A percentile compares a stretch with the other conserved stretches of the same genome.
phyloP scores from a whole-genome alignment of 2,113 vertebrate genomes.

The Heterocephalus glaber region DNA sequence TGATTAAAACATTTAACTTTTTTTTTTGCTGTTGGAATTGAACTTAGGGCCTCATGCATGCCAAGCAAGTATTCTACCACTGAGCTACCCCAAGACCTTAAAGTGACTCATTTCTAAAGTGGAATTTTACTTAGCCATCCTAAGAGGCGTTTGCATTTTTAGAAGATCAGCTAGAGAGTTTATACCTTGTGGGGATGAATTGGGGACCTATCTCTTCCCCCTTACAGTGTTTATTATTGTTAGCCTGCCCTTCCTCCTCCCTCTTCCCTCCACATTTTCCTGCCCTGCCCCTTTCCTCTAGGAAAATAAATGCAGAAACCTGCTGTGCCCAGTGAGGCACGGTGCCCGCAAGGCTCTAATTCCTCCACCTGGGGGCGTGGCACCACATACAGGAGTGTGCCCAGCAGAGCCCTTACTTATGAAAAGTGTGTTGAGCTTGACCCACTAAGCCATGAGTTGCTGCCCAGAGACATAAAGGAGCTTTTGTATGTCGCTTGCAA shows the following conservation, averaged over 20 bases:
- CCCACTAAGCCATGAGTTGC: not conserved
- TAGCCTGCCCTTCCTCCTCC: not conserved
- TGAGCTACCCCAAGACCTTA: not conserved
- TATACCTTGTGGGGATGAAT: not conserved
- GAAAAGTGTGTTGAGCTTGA: not conserved
- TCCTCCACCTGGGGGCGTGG: not conserved
- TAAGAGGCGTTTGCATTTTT: not conserved
- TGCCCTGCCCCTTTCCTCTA: not conserved
- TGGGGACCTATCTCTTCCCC: not conserved
- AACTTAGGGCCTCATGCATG: not conserved
- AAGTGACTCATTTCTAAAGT: not conserved
- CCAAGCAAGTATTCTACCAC: not conserved
- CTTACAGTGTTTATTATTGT: not conserved
- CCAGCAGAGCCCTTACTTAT: not conserved
- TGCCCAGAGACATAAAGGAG: conserved; percentile 8
- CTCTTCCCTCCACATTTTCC: not conserved
- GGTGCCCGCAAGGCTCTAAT: not conserved
- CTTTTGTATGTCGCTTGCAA: not conserved
- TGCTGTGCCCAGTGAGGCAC: not conserved
- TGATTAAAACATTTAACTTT: not conserved
- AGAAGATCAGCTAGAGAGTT: not conserved
- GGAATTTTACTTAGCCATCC: not conserved
- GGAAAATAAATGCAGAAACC: not conserved
- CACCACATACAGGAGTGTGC: not conserved
- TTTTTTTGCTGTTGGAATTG: not conserved